phyloP scores from a whole-genome alignment of 2,888 invertebrate genomes.

The Chrysomela aeneicollis region DNA sequence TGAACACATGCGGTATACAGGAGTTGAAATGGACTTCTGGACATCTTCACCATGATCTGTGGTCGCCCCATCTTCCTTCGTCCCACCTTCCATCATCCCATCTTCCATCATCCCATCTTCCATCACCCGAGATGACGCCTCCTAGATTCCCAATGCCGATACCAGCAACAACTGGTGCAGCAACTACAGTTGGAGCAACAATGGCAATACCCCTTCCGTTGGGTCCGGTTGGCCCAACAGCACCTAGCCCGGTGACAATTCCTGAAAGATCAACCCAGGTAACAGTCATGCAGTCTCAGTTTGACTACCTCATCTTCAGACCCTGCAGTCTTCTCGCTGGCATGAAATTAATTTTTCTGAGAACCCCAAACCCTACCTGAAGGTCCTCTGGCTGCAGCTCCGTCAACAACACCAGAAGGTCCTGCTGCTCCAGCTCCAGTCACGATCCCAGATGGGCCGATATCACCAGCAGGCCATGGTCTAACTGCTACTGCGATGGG shows the following conservation, averaged over 20 bases:
- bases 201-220: background rate
- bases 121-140: background rate
- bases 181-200: conserved; percentile 11
- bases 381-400: conserved; percentile 30
- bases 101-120: background rate
- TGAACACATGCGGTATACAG: too few relatives aligned
- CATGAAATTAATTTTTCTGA: too few relatives aligned
- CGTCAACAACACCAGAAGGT: conserved; percentile 29
- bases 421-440: conserved; percentile 24
- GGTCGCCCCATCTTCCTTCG: background rate
- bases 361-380: conserved; percentile 1
- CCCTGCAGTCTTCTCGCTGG: too few relatives aligned
- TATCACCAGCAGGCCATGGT: conserved; percentile 3
- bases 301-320: too few relatives aligned
- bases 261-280: background rate
- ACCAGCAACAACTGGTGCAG: background rate
- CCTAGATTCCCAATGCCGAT: background rate
- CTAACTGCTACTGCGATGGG: background rate
- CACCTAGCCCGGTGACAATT: background rate
- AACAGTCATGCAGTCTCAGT: too few relatives aligned
- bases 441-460: conserved; percentile 7
- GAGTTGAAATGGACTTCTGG: too few relatives aligned
- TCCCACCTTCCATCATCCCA: background rate
- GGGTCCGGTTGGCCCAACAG: conserved; percentile 22
- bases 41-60: background rate